phyloP scores from a whole-genome alignment of 2,888 invertebrate genomes.

The Dasysyrphus albostriatus region DNA sequence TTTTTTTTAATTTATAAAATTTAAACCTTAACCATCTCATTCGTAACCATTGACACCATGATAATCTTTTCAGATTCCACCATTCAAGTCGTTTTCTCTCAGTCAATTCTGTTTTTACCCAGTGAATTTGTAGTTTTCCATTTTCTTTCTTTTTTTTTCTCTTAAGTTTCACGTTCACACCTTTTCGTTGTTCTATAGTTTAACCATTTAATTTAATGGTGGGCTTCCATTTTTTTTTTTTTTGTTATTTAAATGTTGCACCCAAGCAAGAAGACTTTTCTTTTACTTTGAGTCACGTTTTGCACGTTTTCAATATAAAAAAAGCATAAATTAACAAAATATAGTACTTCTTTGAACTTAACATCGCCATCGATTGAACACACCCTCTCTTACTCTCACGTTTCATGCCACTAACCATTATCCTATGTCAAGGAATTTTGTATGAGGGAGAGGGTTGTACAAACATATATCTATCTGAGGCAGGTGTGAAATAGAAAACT shows the following conservation, averaged over 20 bases:
- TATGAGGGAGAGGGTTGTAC: neutral
- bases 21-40: conserved; percentile 1
- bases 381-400: neutral
- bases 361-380: neutral
- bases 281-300: conserved; percentile 77
- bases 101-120: neutral
- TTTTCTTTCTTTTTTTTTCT: neutral
- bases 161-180: conserved; percentile 1
- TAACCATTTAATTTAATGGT: conserved; percentile 30
- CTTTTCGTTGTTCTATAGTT: neutral
- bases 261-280: conserved; percentile 11
- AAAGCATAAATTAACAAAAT: conserved; percentile 62
- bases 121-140: neutral
- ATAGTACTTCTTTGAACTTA: conserved; percentile 34
- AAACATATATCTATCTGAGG: neutral
- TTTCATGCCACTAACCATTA: conserved; percentile 22
- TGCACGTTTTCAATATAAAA: conserved; percentile 77
- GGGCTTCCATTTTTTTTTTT: too few relatives aligned
- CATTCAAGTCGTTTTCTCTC: neutral
- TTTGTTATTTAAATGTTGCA: neutral
- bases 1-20: conserved; percentile 19
- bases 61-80: neutral
- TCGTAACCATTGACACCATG: neutral
- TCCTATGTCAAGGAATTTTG: conserved; percentile 23
- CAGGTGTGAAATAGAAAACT: conserved; percentile 21